phyloP scores from a whole-genome alignment of 2,797 vertebrate genomes.

The Gambelia wislizenii region DNA sequence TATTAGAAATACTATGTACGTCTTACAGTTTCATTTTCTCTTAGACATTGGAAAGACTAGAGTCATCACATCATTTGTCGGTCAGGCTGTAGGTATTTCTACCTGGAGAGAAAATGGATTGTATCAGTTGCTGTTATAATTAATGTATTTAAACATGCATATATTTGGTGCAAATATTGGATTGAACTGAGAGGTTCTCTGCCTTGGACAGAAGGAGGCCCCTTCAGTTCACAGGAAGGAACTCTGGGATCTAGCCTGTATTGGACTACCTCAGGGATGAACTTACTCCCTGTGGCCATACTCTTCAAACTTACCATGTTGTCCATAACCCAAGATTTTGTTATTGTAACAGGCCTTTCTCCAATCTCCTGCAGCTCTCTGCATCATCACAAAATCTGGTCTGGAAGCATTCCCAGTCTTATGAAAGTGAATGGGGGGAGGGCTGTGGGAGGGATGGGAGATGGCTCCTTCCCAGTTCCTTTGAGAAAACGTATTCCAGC shows the following conservation, averaged over 20 bases:
- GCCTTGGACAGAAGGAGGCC: not conserved
- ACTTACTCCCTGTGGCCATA: not conserved
- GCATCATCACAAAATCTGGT: not conserved
- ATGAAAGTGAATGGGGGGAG: not conserved
- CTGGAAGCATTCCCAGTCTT: not conserved
- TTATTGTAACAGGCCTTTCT: not conserved
- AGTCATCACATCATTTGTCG: too few relatives aligned
- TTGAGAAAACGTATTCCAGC: not conserved
- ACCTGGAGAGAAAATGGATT: not conserved
- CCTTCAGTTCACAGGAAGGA: not conserved
- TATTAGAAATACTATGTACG: too few relatives aligned
- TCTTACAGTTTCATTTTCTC: not conserved
- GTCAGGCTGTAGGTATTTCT: not conserved
- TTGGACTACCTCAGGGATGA: not conserved
- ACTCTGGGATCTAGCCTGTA: not conserved
- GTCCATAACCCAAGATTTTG: not conserved
- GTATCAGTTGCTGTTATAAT: not conserved
- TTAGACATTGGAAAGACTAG: not conserved
- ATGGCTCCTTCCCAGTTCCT: not conserved
- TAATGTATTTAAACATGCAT: not conserved
- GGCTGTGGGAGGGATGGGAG: not conserved
- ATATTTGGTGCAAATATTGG: not conserved
- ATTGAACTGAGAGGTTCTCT: not conserved
- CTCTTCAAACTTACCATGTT: not conserved
- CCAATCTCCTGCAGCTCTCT: not conserved